Evolutionary conservation across 2,113 vertebrate species (phyloP).

Genomic region (Nesoenas mayeri): DNA sequence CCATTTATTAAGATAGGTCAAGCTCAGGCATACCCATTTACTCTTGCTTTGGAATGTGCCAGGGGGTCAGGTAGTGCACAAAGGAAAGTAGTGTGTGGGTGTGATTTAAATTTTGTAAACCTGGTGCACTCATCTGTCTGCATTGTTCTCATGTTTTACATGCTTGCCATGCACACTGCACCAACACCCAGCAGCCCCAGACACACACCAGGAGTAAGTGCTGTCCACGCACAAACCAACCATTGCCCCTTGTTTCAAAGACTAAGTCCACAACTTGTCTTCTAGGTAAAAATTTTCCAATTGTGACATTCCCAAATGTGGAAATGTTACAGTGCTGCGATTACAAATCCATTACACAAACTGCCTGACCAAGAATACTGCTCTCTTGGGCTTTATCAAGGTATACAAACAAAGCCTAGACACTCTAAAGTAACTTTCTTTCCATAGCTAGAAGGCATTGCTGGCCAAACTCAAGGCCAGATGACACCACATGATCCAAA

Average conservation of each 20-base stretch:
- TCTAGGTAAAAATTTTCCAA: neutral
- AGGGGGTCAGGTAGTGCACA: neutral
- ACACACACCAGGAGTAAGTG: neutral
- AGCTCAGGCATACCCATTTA: neutral
- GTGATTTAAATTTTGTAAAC: neutral
- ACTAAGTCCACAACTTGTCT: neutral
- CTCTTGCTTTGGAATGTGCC: neutral
- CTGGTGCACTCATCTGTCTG: neutral
- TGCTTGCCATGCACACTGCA: neutral
- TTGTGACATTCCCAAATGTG: neutral
- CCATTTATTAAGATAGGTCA: neutral
- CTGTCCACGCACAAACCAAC: neutral
- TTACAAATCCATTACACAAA: neutral
- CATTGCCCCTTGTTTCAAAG: neutral
- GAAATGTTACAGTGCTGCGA: neutral
- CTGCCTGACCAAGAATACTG: neutral
- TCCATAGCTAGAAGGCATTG: neutral
- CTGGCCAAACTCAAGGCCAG: neutral
- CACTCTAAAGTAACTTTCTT: neutral
- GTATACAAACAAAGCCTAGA: neutral
- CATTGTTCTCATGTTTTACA: neutral
- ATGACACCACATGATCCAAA: neutral
- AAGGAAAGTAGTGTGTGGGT: neutral
- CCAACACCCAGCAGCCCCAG: neutral
- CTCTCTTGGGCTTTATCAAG: neutral